These are phyloP conservation scores for Neostethus bicornis DNA, from an alignment of 2,797 vertebrate species.

Conservation along the genomic window DNA sequence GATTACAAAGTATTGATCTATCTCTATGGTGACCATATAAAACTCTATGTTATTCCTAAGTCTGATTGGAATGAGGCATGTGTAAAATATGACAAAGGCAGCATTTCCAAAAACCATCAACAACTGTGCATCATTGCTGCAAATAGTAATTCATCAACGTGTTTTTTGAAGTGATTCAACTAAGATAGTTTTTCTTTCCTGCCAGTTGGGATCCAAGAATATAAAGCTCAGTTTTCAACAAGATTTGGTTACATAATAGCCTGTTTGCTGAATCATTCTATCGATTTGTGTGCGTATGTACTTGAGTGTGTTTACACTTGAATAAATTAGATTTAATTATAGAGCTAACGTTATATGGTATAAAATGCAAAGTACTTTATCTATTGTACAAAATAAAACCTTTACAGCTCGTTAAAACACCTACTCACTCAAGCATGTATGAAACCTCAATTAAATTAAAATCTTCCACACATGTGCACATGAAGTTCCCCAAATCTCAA, in stretches of 20 bases:
- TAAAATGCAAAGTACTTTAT: no score
- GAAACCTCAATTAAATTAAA: no score
- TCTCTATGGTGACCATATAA: conserved; percentile 29
- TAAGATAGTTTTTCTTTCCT: background rate
- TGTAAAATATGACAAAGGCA: background rate
- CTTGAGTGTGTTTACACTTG: background rate
- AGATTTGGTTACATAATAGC: background rate
- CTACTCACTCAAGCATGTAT: no score
- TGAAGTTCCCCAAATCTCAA: no score
- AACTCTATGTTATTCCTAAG: conserved; percentile 1
- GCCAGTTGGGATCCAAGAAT: background rate
- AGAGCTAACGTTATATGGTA: no score
- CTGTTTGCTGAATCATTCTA: background rate
- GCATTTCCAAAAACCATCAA: background rate
- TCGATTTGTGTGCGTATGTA: background rate
- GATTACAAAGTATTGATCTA: conserved; percentile 18
- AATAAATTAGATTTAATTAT: no score
- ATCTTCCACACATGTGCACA: no score
- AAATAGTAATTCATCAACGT: background rate
- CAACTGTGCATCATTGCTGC: background rate
- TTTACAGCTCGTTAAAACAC: no score
- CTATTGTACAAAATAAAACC: no score
- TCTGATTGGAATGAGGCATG: background rate
- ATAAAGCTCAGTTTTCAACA: background rate
- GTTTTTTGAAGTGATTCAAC: background rate